A percentile compares a stretch with the other conserved stretches of the same genome.
Evolutionary conservation across 2,113 vertebrate genomes (phyloP).

Genomic region (Gymnocephalus cernua): DNA sequence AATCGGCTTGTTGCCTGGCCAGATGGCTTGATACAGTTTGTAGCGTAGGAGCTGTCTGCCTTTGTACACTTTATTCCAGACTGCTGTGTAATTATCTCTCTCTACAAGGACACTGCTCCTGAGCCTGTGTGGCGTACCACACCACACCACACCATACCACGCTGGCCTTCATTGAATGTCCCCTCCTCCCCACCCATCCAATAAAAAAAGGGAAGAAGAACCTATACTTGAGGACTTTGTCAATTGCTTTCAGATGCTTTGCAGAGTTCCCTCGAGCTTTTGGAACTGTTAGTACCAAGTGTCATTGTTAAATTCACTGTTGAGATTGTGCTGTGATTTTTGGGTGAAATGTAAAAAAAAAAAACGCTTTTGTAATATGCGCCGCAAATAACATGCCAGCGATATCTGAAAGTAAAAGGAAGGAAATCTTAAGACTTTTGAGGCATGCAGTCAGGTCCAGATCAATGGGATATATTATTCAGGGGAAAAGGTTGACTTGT

Average conservation of each 20-base stretch:
- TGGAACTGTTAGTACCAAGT: constrained; percentile 10
- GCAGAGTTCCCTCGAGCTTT: constrained; percentile 11
- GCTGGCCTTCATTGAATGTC: constrained; percentile 55
- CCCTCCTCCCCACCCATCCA: constrained; percentile 23
- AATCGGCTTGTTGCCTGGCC: constrained; percentile 6
- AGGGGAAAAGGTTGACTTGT: neutral
- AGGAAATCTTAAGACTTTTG: neutral
- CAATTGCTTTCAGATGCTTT: constrained; percentile 67
- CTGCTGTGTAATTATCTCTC: constrained; percentile 66
- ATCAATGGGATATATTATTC: neutral
- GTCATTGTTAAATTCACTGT: constrained; percentile 3
- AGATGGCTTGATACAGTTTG: constrained; percentile 27
- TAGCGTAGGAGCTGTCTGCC: constrained; percentile 43
- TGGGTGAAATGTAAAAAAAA: neutral
- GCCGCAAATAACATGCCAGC: neutral
- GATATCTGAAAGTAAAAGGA: neutral
- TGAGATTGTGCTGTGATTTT: neutral
- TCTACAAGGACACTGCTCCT: constrained; percentile 56
- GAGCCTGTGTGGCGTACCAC: constrained; percentile 50
- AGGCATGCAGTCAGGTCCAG: neutral
- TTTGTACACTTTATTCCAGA: constrained; percentile 45
- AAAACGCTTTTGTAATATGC: neutral
- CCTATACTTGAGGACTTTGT: constrained; percentile 52
- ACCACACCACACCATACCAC: constrained; percentile 52
- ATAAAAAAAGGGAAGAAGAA: constrained; percentile 32